Conservation (phyloP, 2,113 vertebrate species). For the Notarius lentiginosus region DNA sequence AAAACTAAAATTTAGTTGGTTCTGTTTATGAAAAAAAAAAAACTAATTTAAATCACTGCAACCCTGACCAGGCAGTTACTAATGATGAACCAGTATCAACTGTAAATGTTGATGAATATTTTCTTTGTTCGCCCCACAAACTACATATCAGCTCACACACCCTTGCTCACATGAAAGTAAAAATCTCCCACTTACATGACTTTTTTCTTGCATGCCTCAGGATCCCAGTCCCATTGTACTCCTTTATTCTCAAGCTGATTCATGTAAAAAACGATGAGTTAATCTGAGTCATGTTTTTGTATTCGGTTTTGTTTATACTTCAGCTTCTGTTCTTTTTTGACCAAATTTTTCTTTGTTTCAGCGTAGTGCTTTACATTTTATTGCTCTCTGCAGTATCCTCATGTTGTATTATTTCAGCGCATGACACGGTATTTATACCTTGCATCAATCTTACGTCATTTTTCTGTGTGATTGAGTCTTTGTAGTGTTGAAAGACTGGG, state of each 20-base stretch:
- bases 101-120: neutral
- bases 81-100: neutral
- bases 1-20: neutral
- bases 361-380: neutral
- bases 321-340: neutral
- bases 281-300: neutral
- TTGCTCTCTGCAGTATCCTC: neutral
- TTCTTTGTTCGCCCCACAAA: neutral
- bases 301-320: neutral
- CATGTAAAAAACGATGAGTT: neutral
- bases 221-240: neutral
- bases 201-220: neutral
- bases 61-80: neutral
- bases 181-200: neutral
- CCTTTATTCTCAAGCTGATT: neutral
- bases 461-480: neutral
- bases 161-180: neutral
- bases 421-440: slow-evolving; percentile 4
- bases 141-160: neutral
- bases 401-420: slow-evolving; percentile 2
- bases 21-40: neutral
- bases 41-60: neutral
- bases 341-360: neutral
- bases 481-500: neutral
- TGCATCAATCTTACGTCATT: neutral